Evolutionary conservation across 2,113 vertebrate genomes (phyloP).

Genomic region (Lasiurus borealis): DNA sequence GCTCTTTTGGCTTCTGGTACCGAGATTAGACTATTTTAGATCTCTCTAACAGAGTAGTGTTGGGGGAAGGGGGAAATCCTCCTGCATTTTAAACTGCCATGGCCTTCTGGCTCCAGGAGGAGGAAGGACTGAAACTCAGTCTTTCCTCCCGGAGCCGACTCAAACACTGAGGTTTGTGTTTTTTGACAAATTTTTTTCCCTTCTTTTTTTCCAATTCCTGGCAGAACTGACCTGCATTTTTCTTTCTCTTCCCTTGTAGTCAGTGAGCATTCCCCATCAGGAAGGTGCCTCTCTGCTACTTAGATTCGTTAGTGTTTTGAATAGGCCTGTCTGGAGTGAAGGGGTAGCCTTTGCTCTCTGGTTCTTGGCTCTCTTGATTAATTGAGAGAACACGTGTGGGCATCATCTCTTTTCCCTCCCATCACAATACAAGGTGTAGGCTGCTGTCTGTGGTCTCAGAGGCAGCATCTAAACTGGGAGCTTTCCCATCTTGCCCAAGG

Average conservation of each 20-base stretch:
- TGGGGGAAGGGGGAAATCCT: background rate
- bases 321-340: fast-evolving
- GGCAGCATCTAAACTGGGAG: background rate
- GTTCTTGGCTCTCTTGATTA: background rate
- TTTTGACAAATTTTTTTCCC: background rate
- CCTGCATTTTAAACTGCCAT: background rate
- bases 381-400: background rate
- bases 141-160: background rate
- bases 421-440: fast-evolving
- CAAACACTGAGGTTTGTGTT: background rate
- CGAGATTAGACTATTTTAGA: conserved; percentile 67
- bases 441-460: background rate
- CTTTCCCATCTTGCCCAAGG: background rate
- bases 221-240: background rate
- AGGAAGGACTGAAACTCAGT: background rate
- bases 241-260: background rate
- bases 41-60: background rate
- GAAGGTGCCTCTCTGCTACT: background rate
- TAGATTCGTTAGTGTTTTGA: background rate
- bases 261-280: background rate
- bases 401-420: background rate
- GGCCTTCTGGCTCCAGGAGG: background rate
- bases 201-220: background rate
- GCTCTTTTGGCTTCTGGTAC: conserved; percentile 56
- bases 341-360: background rate